Evolutionary conservation across 2,888 invertebrate species (phyloP), one percentile per base, ranked within the genome.

Genomic region (Automeris io): DNA sequence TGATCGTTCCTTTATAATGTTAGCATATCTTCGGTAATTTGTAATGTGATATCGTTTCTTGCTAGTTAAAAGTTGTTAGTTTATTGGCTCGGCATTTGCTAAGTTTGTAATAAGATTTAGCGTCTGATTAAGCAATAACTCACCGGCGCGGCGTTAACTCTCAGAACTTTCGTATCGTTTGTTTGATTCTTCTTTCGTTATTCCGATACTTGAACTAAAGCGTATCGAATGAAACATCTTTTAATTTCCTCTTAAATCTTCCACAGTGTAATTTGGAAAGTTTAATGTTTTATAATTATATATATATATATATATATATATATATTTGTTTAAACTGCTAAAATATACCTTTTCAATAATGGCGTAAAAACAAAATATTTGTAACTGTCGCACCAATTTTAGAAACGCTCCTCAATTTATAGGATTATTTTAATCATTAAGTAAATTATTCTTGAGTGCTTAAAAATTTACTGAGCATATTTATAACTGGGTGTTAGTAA

Each of bases 81-180:
- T 49, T 56, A 62, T 54, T 50, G 55, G 44, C 36, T 35, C 38
- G 22, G 47, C 47, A 43, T 51, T 51, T 45, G 56, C 48, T 45
- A 66, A 81, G 77, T 80, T 76, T 74, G 74, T 72, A 76, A 77
- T 77, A 79, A 73, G 71, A 73, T 68, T 77, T 74, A 69, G 69
- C 60, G 55, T 44, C 58, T 59, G 60, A 56, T 57, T 61, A 47
- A 58, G 58, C 46, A 68, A 61, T 61, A 61, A 59, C 62, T 61
- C 50, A 49, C 47, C 43, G 51, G 55, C 41, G 45, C 34, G 52
- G 75, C 71, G 69, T n/a, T n/a, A n/a, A n/a, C n/a, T 78, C 65
- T 61, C 54, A 68, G 63, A 79, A 78, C 57, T 81, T 75, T 42
- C 41, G 42, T 58, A 50, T 55, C 50, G 74, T 72, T 71, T 73